phyloP scores from a whole-genome alignment of 2,888 invertebrate species.

The Bellardia bayeri region DNA sequence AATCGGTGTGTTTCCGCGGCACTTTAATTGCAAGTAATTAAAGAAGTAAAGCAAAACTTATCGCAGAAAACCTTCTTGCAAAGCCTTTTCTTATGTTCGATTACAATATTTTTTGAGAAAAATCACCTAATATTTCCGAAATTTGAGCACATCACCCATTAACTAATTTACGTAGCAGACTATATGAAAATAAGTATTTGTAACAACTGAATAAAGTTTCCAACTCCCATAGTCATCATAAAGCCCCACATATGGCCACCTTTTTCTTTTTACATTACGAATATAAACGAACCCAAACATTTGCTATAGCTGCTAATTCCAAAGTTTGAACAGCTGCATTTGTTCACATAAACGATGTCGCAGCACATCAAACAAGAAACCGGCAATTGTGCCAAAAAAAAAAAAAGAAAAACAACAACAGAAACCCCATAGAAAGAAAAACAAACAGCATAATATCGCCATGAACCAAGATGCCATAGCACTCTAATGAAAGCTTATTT shows the following conservation, averaged over 20 bases:
- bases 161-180: too few species aligned
- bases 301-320: constrained; percentile 74
- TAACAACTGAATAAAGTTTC: too few species aligned
- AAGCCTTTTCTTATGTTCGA: too few species aligned
- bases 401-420: constrained; percentile 16
- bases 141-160: too few species aligned
- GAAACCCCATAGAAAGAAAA: constrained; percentile 25
- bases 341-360: constrained; percentile 77
- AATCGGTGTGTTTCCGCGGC: too few species aligned
- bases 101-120: too few species aligned
- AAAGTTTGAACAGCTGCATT: constrained; percentile 77
- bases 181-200: too few species aligned
- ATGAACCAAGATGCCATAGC: constrained; percentile 21
- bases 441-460: constrained; percentile 24
- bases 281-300: constrained; percentile 59
- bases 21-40: too few species aligned
- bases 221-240: background rate
- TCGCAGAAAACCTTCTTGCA: too few species aligned
- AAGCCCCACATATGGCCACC: background rate
- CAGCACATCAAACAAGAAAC: constrained; percentile 75
- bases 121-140: too few species aligned
- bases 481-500: constrained; percentile 58
- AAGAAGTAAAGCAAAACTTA: too few species aligned
- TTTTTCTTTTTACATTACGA: background rate
- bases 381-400: constrained; percentile 75